These are phyloP conservation scores for Malthinus flaveolus DNA, from an alignment of 2,888 invertebrate species.

Conservation along the genomic window DNA sequence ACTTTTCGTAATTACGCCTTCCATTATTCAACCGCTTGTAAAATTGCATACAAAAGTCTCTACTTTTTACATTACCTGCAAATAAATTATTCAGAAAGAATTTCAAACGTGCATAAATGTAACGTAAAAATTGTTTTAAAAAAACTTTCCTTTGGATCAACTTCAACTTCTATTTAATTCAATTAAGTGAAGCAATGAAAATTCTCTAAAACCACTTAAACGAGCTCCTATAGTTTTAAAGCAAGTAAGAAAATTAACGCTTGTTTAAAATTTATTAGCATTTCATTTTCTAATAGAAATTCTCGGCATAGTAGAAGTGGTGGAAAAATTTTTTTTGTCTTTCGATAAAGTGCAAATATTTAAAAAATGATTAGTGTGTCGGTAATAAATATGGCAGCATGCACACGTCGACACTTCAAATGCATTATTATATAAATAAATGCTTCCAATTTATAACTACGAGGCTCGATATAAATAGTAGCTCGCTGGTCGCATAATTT, in stretches of 20 bases:
- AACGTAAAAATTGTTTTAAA: not conserved
- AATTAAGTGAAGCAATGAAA: conserved; percentile 33
- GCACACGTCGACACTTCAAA: conserved; percentile 7
- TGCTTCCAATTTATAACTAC: conserved; percentile 33
- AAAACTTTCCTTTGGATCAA: conserved; percentile 4
- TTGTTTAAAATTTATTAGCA: conserved; percentile 31
- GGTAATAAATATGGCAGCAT: conserved; percentile 6
- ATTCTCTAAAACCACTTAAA: conserved; percentile 33
- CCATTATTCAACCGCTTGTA: too few relatives aligned
- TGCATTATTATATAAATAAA: conserved; percentile 5
- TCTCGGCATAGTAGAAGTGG: too few relatives aligned
- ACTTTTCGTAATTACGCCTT: too few relatives aligned
- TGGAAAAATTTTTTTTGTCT: not conserved
- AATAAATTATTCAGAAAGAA: too few relatives aligned
- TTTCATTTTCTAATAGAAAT: not conserved
- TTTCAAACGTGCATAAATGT: too few relatives aligned
- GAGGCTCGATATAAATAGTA: conserved; percentile 30
- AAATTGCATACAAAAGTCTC: too few relatives aligned
- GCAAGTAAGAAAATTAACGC: conserved; percentile 27
- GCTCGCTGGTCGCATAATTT: conserved; percentile 27
- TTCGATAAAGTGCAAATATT: conserved; percentile 2
- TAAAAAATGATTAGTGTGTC: conserved; percentile 5
- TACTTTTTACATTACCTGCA: too few relatives aligned
- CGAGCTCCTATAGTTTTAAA: conserved; percentile 26
- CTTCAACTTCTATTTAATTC: conserved; percentile 10